Base-by-base conservation (phyloP, 2,888 invertebrate species). In the Orgyia antiqua region DNA sequence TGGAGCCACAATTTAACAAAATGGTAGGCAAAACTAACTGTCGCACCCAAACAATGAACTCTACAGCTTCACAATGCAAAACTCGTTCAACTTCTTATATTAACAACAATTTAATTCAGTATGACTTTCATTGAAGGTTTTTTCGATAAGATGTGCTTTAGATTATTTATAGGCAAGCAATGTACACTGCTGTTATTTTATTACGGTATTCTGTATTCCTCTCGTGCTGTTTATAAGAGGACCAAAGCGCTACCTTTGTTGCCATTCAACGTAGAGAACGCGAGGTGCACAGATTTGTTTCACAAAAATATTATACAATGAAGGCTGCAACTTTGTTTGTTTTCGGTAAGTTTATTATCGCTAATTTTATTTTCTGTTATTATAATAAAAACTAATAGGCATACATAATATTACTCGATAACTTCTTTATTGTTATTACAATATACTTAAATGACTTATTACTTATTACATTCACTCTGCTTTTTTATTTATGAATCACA, bases 311-410 rank as follows among this genome's bases (percentile, higher is more conserved):
- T 51, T 53, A 42, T 6, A 6, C 15, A 15, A 83, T 83, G 83
- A 83, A 74, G 68, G 59, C 68, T 24, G 48, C 65, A 23, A 69
- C 70, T 38, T 51, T 83, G 31, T 52, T 77, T 56, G 48, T 78
- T 57, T 73, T 83, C 29, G 83, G 83, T 83, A 48, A 82, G 83
- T 62, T 40, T 29, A 42, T 38, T 50, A n/a, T n/a, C n/a, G n/a
- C n/a, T n/a, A n/a, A n/a, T n/a, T n/a, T n/a, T 44, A 23, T 36
- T 29, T 24, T 7, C 1, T 17, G 7, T 17, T 17, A 5, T 17
- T 17, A 7, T 17, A 7, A 17, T n/a, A n/a, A n/a, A n/a, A n/a
- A n/a, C n/a, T n/a, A n/a, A n/a, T n/a, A n/a, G n/a, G n/a, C n/a
- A n/a, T n/a, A n/a, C n/a, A n/a, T n/a, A n/a, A n/a, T n/a, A n/a